Conservation (phyloP, 2,888 invertebrate genomes). For the Anthrax anthrax region DNA sequence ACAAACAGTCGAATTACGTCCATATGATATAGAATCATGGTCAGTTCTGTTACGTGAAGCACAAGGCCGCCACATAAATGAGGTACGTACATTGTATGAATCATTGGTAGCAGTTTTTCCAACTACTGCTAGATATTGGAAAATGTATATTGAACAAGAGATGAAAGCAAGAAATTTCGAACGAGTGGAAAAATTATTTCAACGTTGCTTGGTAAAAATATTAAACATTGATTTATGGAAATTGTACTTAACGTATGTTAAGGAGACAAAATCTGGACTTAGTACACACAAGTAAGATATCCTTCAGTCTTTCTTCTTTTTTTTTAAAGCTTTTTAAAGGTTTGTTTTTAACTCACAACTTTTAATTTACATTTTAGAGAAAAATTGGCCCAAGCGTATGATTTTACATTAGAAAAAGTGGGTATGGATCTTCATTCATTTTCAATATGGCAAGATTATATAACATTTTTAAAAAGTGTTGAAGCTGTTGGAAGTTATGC, state of each 20-base stretch:
- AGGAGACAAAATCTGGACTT: slow-evolving; percentile 89
- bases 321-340: too few relatives aligned
- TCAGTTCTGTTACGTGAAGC: slow-evolving; percentile 88
- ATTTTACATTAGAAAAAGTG: slow-evolving; percentile 97
- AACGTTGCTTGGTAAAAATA: slow-evolving; percentile 94
- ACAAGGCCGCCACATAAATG: slow-evolving; percentile 72
- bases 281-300: slow-evolving; percentile 72
- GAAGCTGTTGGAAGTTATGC: slow-evolving; percentile 98
- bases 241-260: slow-evolving; percentile 91
- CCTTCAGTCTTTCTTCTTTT: neutral
- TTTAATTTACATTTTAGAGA: slow-evolving; percentile 48
- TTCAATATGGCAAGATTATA: slow-evolving; percentile 96
- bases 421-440: slow-evolving; percentile 97
- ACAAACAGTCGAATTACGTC: slow-evolving; percentile 71
- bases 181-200: slow-evolving; percentile 97
- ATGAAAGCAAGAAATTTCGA: slow-evolving; percentile 97
- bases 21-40: slow-evolving; percentile 97
- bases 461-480: slow-evolving; percentile 86
- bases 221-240: slow-evolving; percentile 99
- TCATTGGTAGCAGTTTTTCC: slow-evolving; percentile 89
- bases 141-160: slow-evolving; percentile 95
- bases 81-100: slow-evolving; percentile 85
- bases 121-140: slow-evolving; percentile 95
- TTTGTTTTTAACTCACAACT: too few relatives aligned
- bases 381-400: slow-evolving; percentile 99